These are phyloP conservation scores for Intellagama lesueurii DNA, from an alignment of 2,797 vertebrate species.

Conservation along the genomic window DNA sequence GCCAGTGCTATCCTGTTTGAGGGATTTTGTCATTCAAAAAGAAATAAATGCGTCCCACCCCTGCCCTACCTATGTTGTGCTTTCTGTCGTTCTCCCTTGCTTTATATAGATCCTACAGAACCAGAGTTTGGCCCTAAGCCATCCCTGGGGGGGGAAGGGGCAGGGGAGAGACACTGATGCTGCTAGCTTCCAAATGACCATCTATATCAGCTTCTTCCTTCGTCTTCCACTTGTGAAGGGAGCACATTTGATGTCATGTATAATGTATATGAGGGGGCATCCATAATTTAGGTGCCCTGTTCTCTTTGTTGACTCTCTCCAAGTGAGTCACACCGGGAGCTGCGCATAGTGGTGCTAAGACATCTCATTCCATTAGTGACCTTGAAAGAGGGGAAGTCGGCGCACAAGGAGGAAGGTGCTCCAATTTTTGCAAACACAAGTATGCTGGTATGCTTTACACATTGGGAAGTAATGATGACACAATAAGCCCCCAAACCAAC, in stretches of 20 bases:
- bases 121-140: neutral
- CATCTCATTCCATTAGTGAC: neutral
- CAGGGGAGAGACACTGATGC: neutral
- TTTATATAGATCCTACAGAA: neutral
- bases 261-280: slow-evolving; percentile 8
- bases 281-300: neutral
- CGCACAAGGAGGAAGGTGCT: neutral
- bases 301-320: slow-evolving; percentile 10
- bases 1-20: too few relatives aligned
- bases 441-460: neutral
- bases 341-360: neutral
- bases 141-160: neutral
- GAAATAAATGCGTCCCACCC: too few relatives aligned
- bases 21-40: too few relatives aligned
- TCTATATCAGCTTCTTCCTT: neutral
- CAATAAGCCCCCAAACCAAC: too few relatives aligned
- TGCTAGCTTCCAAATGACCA: neutral
- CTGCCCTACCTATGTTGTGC: neutral
- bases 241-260: neutral
- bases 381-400: slow-evolving; percentile 15
- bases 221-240: slow-evolving; percentile 20
- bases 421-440: slow-evolving; percentile 6
- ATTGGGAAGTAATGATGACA: neutral
- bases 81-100: neutral
- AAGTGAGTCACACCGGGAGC: neutral